Conservation (phyloP, 2,888 invertebrate species). For the Trisateles emortualis region DNA sequence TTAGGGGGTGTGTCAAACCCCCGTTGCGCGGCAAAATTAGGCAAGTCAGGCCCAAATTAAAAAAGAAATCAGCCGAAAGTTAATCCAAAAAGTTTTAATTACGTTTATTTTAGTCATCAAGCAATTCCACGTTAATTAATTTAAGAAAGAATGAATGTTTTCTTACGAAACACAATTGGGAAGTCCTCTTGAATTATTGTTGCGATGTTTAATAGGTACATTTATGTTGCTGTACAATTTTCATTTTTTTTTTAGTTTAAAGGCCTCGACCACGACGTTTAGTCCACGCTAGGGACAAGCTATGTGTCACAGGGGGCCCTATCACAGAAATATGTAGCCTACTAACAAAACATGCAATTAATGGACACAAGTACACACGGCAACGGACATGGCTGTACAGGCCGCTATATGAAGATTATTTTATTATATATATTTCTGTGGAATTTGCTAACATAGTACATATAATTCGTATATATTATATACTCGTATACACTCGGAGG, state of each 20-base stretch:
- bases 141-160: constrained; percentile 59
- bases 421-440: too few relatives aligned
- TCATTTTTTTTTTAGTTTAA: constrained; percentile 11
- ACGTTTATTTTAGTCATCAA: constrained; percentile 83
- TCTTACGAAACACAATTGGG: constrained; percentile 24
- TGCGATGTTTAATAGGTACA: constrained; percentile 10
- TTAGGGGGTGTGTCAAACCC: constrained; percentile 81
- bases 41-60: constrained; percentile 80
- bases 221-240: background rate
- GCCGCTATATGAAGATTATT: too few relatives aligned
- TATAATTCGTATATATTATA: too few relatives aligned
- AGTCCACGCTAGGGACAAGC: too few relatives aligned
- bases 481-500: too few relatives aligned
- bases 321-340: too few relatives aligned
- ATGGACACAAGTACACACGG: too few relatives aligned
- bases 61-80: constrained; percentile 84
- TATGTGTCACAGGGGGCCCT: too few relatives aligned
- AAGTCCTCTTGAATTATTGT: constrained; percentile 29
- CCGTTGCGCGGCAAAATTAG: constrained; percentile 81
- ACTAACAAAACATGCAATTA: too few relatives aligned
- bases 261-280: too few relatives aligned
- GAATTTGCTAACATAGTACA: too few relatives aligned
- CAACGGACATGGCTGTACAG: too few relatives aligned
- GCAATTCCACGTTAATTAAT: constrained; percentile 76
- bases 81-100: constrained; percentile 85